phyloP scores from a whole-genome alignment of 2,888 invertebrate genomes.

The Tinea semifulvella region DNA sequence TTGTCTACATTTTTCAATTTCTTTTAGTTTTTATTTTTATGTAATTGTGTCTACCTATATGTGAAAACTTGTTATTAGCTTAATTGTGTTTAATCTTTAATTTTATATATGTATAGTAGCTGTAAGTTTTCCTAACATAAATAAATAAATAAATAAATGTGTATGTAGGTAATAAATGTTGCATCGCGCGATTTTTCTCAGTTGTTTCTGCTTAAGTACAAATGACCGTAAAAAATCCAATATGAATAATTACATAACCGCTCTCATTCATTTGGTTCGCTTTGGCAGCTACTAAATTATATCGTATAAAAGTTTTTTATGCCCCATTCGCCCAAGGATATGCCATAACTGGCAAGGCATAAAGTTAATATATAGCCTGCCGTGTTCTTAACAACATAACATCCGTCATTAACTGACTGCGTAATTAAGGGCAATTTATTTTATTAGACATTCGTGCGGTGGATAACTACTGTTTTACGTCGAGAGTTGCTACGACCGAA shows the following conservation, averaged over 20 bases:
- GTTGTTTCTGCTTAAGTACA: no score
- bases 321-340: slow-evolving; percentile 12
- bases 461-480: slow-evolving; percentile 30
- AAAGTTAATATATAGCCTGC: slow-evolving; percentile 24
- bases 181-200: no score
- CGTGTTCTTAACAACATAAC: slow-evolving; percentile 13
- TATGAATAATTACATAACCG: not conserved
- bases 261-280: slow-evolving; percentile 1
- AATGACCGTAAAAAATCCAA: not conserved
- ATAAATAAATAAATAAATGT: no score
- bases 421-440: slow-evolving; percentile 42
- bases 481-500: slow-evolving; percentile 12
- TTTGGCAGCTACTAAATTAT: slow-evolving; percentile 12
- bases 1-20: no score
- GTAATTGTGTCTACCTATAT: no score
- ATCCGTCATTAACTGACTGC: slow-evolving; percentile 24
- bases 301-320: slow-evolving; percentile 9
- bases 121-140: no score
- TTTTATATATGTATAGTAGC: no score
- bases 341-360: slow-evolving; percentile 19
- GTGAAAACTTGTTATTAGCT: no score
- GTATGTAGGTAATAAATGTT: no score
- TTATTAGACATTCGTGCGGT: slow-evolving; percentile 31
- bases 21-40: no score
- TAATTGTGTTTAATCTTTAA: no score